Evolutionary conservation across 1,140 invertebrate species (phyloP).

Genomic region (Meteorus sp.): DNA sequence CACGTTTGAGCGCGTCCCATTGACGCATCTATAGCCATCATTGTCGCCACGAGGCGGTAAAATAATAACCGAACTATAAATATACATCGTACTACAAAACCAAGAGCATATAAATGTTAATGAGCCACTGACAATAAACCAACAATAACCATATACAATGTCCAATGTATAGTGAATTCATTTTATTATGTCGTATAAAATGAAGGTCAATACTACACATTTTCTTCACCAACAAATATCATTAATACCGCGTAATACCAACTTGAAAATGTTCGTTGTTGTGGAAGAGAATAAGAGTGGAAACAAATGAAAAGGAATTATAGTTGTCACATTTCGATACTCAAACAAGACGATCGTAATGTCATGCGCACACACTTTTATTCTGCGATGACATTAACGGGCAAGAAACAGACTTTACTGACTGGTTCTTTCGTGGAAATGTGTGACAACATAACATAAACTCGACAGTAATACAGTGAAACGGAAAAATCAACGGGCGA

Average conservation of each 20-base stretch:
- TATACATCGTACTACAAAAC: background rate
- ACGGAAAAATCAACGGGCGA: no score
- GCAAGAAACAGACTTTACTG: slow-evolving; percentile 38
- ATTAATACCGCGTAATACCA: background rate
- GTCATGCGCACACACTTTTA: background rate
- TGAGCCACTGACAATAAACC: background rate
- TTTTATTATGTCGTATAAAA: background rate
- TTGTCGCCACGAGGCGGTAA: slow-evolving; percentile 28
- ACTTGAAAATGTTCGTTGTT: background rate
- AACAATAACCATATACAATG: background rate
- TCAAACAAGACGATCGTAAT: background rate
- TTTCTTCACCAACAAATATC: no score
- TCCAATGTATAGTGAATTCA: no score
- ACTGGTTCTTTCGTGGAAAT: slow-evolving; percentile 35
- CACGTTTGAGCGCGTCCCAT: slow-evolving; percentile 31
- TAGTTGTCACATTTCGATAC: background rate
- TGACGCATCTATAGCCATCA: no score
- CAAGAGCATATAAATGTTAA: background rate
- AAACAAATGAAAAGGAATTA: background rate
- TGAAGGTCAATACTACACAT: background rate
- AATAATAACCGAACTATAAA: background rate
- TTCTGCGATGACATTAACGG: slow-evolving; percentile 11
- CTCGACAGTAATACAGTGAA: no score
- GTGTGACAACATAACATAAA: slow-evolving; percentile 1
- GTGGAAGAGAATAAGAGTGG: background rate